Evolutionary conservation across 2,888 invertebrate species (phyloP), one percentile per base, ranked within the genome.

Genomic region (Leucozona laternaria): DNA sequence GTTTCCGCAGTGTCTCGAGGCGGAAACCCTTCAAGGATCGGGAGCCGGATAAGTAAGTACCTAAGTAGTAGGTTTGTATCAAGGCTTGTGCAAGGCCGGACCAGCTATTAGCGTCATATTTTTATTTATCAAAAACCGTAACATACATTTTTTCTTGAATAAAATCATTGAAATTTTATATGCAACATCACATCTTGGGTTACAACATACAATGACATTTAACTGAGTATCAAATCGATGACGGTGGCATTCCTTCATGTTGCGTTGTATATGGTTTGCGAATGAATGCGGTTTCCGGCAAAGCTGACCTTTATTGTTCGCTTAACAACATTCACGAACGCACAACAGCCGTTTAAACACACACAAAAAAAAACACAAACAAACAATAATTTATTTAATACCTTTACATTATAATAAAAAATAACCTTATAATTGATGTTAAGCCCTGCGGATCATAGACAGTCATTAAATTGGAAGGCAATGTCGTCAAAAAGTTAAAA

Each of bases 401-500:
- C n/a, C n/a, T n/a, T n/a, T 11, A 68, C 11, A 64, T 6, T 4
- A 22, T 2, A 62, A 62, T n/a, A 22, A 25, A 25, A 22, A 60
- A 40, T 4, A 43, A 43, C 40, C 5, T 5, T 43, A 43, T 34
- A 68, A 68, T 68, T 53, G 53, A 22, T 17, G 31, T 13, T 28
- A 40, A 28, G 11, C 55, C 70, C 70, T 6, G 50, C 58, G 40
- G 55, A 72, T 66, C 77, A 72, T 81, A 81, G 85, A 75, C 75
- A 70, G 62, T 86, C 86, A 86, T 86, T 82, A 86, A 81, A 79
- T 78, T 73, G 64, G 64, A 82, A 50, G 71, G 57, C 64, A 55
- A 73, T 60, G 60, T 60, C 58, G 60, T 60, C 58, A 62, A 76
- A 57, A 62, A 50, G 60, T 37, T 34, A 60, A 60, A 73, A 73